A percentile compares a stretch with the other conserved stretches of the same genome.
phyloP scores from a whole-genome alignment of 2,113 vertebrate genomes.

The human (Homo sapiens) region DNA sequence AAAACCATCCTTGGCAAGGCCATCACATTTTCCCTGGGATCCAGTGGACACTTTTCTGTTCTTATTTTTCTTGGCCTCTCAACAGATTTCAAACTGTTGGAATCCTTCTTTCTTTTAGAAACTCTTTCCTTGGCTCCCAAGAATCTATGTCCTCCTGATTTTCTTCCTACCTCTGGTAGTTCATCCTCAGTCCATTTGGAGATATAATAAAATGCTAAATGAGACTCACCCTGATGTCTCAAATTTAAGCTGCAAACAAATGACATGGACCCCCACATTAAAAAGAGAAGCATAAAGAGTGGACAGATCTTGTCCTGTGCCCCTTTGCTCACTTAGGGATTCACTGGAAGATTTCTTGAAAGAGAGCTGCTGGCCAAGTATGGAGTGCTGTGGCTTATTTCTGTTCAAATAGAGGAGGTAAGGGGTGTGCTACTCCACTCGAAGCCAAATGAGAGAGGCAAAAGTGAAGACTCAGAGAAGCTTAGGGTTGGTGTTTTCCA shows the following conservation, averaged over 20 bases:
- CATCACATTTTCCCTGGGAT: background rate
- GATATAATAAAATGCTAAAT: background rate
- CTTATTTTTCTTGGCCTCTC: slow-evolving; percentile 4
- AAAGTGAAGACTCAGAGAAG: background rate
- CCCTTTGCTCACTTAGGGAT: background rate
- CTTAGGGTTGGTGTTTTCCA: background rate
- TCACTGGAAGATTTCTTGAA: background rate
- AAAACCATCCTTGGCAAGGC: background rate
- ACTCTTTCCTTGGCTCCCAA: background rate
- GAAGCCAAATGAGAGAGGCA: background rate
- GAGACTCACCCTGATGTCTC: background rate
- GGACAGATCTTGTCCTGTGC: background rate
- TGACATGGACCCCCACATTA: background rate
- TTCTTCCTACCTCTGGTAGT: background rate
- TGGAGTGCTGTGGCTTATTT: background rate
- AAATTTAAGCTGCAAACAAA: background rate
- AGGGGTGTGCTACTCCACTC: background rate
- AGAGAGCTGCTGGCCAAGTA: background rate
- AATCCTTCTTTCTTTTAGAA: background rate
- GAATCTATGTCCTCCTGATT: background rate
- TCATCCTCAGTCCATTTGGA: background rate
- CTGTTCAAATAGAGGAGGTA: background rate
- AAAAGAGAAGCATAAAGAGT: background rate
- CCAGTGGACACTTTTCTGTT: background rate
- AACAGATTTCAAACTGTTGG: background rate